Base-by-base conservation (phyloP, 2,888 invertebrate species). In the Venusia cambrica region DNA sequence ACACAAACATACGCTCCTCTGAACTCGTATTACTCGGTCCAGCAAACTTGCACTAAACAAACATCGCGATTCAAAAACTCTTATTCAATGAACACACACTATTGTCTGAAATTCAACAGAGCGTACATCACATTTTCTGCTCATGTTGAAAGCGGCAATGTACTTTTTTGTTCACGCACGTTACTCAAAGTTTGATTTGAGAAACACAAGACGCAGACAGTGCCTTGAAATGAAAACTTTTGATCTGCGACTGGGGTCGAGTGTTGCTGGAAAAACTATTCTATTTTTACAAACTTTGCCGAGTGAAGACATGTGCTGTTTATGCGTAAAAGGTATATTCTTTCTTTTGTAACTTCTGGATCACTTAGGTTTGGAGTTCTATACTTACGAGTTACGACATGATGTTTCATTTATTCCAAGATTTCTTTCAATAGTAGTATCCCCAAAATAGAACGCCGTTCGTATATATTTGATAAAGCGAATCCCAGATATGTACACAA, bases 61-160 rank as follows among this genome's bases (percentile, higher is more conserved):
- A 25, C 12, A 25, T 30, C 12, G 4, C 3, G 6, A 9, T 20
- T 9, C 15, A 12, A 14, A 21, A 26, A 28, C 8, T 8, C 24
- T n/a, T 26, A 13, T 20, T 17, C 5, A 25, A 24, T 5, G 7
- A 28, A 30, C 9, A 18, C 12, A 28, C 26, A 28, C 13, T 35
- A 33, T 42, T 36, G 18, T 30, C 18, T 25, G 24, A 53, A 50
- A 52, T 51, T 55, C 55, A 51, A 54, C 52, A 45, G 60, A 65
- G 58, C 57, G 49, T 54, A 49, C 16, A 48, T 51, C 24, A 41
- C 29, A 43, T 35, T 40, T 21, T 30, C 34, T 44, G 47, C 38
- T 44, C 36, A 16, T 16, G 26, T 28, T 31, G 43, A 38, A 54
- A 50, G 54, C 54, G 36, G 29, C 21, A 36, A 37, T 25, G 4